Evolutionary conservation across 2,797 vertebrate species (phyloP), one percentile per base, ranked within the genome.

Genomic region (Neosilurus mollespiculum): DNA sequence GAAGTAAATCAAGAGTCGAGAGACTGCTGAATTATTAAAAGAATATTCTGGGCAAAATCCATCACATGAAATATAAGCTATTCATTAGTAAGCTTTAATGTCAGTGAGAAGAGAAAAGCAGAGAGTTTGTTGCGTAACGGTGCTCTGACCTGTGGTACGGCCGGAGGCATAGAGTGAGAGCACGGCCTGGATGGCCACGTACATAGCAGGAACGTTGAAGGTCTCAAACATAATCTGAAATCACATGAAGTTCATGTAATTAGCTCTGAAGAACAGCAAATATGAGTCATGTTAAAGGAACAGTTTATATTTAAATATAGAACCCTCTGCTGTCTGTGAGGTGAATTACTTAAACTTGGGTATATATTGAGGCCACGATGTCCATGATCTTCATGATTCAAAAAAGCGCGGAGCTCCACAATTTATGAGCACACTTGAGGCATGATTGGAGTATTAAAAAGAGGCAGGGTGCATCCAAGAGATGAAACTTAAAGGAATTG

Each of bases 81-180:
- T 76, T 76, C 10, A 76, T 76, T 54, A 59, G 72, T 16, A 22
- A 22, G 72, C 7, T 75, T 56, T 20, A 30, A 75, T 18, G 24
- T 75, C 72, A 14, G 72, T 22, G 54, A 34, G 54, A 37, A 37
- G 4, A 76, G 72, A 76, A 59, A 2, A n/a, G 34, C 9, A 26
- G 30, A 37, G 11, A 43, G 43, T 71, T 62, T 24, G n/a, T 9
- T 54, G 4, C 6, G 78, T 20, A n/a, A 4, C 14, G 5, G 1
- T 30, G 49, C n/a, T 77, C 94, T 95, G 91, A 97, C 96, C 96
- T 53, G 96, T 97, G 90, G 96, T 97, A 91, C 96, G 94, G 84
- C 96, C 96, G 81, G 96, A 97, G 88, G 96, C 96, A 0, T 97
- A 97, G 16, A 97, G 95, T 66, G 96, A 97, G 86, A 97, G 94